phyloP scores from a whole-genome alignment of 1,140 invertebrate genomes.

The Tribolium madens region DNA sequence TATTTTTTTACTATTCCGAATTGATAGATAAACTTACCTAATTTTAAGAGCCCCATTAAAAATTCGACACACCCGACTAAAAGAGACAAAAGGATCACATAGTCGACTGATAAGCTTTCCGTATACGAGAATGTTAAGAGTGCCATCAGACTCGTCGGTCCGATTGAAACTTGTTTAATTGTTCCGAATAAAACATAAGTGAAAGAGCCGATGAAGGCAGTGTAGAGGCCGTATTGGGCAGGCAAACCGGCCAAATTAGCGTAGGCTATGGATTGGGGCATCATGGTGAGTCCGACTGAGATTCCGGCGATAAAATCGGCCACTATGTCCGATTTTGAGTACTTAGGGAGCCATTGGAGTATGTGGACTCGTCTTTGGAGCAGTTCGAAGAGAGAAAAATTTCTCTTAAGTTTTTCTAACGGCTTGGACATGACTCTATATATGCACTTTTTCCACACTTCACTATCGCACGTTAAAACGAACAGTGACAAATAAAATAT shows the following conservation, averaged over 20 bases:
- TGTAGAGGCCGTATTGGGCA: slow-evolving; percentile 90
- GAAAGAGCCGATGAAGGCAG: slow-evolving; percentile 89
- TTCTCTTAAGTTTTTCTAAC: neutral
- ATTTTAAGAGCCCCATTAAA: slow-evolving; percentile 80
- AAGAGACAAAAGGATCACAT: slow-evolving; percentile 84
- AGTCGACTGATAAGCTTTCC: slow-evolving; percentile 76
- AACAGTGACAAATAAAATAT: neutral
- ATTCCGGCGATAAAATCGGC: slow-evolving; percentile 87
- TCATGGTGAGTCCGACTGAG: slow-evolving; percentile 81
- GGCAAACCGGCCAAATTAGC: slow-evolving; percentile 79
- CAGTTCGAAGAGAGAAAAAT: neutral
- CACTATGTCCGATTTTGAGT: slow-evolving; percentile 72
- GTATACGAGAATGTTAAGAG: slow-evolving; percentile 83
- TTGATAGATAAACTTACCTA: slow-evolving; percentile 70
- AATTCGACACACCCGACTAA: slow-evolving; percentile 82
- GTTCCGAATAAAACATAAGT: slow-evolving; percentile 91
- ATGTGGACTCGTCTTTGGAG: slow-evolving; percentile 61
- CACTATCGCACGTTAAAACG: neutral
- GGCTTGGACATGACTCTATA: slow-evolving; percentile 19
- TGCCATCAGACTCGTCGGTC: slow-evolving; percentile 88
- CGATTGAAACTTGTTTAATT: slow-evolving; percentile 91
- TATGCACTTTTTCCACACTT: slow-evolving; percentile 18
- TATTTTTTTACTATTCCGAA: neutral
- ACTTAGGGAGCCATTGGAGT: slow-evolving; percentile 74
- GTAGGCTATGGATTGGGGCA: slow-evolving; percentile 84